Percentiles rank a stretch among this genome's conserved stretches.
phyloP scores from a whole-genome alignment of 2,113 vertebrate species.

The Symphodus melops region DNA sequence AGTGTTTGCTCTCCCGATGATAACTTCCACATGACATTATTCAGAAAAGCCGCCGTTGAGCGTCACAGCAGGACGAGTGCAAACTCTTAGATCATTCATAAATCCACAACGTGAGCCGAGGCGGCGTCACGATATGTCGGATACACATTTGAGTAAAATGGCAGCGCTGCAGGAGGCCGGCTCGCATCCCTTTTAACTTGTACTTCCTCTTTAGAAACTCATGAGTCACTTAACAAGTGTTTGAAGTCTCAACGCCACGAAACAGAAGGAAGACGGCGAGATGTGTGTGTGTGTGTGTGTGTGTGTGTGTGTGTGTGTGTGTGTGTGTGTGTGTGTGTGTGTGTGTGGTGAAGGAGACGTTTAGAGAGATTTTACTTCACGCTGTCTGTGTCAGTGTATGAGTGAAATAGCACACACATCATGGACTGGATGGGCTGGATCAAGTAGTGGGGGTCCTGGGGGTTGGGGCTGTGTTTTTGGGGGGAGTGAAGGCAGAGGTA shows the following conservation, averaged over 20 bases:
- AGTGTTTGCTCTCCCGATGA: not conserved
- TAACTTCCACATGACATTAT: not conserved
- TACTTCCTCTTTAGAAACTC: slow-evolving; percentile 49
- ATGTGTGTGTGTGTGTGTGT: not conserved
- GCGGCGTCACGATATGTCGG: slow-evolving; percentile 1
- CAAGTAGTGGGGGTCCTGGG: not conserved
- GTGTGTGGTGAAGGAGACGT: not conserved
- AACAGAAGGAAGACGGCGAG: not conserved
- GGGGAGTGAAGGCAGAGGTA: slow-evolving; percentile 28
- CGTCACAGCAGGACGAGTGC: not conserved
- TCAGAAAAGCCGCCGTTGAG: not conserved
- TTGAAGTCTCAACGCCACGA: slow-evolving; percentile 36
- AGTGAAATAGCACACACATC: not conserved
- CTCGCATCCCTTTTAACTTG: slow-evolving; percentile 10
- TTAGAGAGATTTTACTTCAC: slow-evolving; percentile 41
- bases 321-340: not conserved
- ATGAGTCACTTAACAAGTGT: slow-evolving; percentile 45
- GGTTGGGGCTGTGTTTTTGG: slow-evolving; percentile 10
- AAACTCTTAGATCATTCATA: slow-evolving; percentile 11
- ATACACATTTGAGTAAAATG: slow-evolving; percentile 27
- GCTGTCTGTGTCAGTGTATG: slow-evolving; percentile 34
- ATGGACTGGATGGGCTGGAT: slow-evolving; percentile 6
- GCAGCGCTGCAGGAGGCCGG: slow-evolving; percentile 11
- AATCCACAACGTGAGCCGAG: not conserved
- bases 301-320: too few relatives aligned